phyloP scores from a whole-genome alignment of 2,113 vertebrate genomes.

The Etia nguti region DNA sequence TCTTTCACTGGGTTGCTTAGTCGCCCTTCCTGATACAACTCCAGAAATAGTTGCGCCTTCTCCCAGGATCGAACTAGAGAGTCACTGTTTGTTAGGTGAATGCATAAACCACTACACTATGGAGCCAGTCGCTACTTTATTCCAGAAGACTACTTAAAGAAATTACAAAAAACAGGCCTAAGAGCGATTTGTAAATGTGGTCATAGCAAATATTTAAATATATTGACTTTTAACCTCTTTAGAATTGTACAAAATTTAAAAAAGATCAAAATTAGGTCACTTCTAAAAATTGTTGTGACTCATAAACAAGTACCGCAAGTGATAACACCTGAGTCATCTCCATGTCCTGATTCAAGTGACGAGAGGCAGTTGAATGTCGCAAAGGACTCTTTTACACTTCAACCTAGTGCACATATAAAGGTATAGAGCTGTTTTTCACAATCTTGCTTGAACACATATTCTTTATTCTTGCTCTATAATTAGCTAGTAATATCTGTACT shows the following conservation, averaged over 20 bases:
- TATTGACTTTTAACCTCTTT: neutral
- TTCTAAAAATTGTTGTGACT: neutral
- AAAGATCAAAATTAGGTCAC: neutral
- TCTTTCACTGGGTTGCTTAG: neutral
- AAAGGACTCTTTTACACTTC: neutral
- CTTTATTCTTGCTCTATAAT: neutral
- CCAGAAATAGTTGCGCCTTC: neutral
- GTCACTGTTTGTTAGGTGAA: neutral
- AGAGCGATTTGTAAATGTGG: neutral
- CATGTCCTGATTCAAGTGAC: neutral
- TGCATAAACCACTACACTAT: neutral
- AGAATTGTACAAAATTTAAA: neutral
- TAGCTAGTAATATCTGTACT: neutral
- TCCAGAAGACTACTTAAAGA: neutral
- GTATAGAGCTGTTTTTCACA: neutral
- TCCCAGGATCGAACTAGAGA: neutral
- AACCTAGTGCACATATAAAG: neutral
- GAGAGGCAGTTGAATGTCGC: fast-evolving
- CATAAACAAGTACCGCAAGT: neutral
- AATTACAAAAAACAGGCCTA: neutral
- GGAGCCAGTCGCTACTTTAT: neutral
- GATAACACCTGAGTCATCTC: neutral
- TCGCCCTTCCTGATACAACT: neutral
- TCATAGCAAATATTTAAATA: fast-evolving
- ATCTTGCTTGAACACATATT: neutral